Percentiles rank a stretch among this genome's conserved stretches.
These are phyloP conservation scores for Columba janthina DNA, from an alignment of 2,113 vertebrate species.

Conservation along the genomic window DNA sequence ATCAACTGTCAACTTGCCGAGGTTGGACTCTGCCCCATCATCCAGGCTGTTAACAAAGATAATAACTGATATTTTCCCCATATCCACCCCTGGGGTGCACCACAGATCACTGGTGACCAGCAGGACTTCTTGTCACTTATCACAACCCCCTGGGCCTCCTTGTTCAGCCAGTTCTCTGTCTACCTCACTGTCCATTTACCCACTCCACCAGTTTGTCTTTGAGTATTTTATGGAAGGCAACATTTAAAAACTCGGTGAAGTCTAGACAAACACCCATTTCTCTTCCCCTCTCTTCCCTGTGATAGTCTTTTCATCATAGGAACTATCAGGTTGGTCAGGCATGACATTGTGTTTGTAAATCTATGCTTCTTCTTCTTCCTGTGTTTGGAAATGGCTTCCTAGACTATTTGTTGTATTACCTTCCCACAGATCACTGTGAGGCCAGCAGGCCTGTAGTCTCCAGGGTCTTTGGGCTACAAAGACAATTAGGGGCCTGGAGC, in stretches of 20 bases:
- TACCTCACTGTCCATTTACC: neutral
- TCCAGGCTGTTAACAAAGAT: neutral
- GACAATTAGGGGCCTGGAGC: no score
- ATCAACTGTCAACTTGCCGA: neutral
- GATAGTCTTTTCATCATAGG: neutral
- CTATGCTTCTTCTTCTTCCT: neutral
- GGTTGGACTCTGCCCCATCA: neutral
- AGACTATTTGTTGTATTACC: neutral
- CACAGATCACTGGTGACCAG: neutral
- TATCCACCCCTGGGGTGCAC: fast-evolving
- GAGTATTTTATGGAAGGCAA: neutral
- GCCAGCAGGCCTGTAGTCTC: neutral
- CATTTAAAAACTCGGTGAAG: neutral
- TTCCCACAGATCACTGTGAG: neutral
- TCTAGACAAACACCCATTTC: neutral
- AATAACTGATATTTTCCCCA: neutral
- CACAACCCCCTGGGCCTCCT: no score
- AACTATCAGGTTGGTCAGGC: neutral
- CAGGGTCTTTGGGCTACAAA: neutral
- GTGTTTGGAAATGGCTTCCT: neutral
- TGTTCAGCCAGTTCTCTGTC: neutral
- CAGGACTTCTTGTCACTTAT: neutral
- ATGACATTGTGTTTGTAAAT: neutral
- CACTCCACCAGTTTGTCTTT: neutral
- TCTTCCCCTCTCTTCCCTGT: neutral